Evolutionary conservation across 2,888 invertebrate species (phyloP).

Genomic region (Megalurothrips usitatus): DNA sequence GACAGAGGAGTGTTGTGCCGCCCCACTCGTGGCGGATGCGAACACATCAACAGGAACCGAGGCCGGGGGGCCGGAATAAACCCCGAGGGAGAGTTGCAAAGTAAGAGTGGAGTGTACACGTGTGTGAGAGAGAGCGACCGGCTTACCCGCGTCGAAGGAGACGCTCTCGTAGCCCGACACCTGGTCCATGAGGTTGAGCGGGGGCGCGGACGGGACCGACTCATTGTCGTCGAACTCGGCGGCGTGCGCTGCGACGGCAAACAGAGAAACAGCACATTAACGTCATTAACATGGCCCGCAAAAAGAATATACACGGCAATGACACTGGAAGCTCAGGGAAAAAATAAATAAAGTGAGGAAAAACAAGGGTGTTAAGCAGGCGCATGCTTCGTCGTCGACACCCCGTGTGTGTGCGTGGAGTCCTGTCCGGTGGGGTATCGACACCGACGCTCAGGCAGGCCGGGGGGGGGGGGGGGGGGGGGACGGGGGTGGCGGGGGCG

Average conservation of each 20-base stretch:
- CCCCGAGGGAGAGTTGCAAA: not conserved
- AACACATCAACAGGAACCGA: too few relatives aligned
- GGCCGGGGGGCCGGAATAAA: not conserved
- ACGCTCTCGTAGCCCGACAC: conserved; percentile 48
- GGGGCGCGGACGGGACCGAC: conserved; percentile 43
- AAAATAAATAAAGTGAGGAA: too few relatives aligned
- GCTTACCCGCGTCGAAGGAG: conserved; percentile 47
- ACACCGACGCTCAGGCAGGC: too few relatives aligned
- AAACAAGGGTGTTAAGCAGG: too few relatives aligned
- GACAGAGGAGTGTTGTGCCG: not conserved
- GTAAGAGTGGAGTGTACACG: not conserved
- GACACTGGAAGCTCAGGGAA: too few relatives aligned
- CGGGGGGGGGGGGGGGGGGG: too few relatives aligned
- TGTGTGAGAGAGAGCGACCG: not conserved
- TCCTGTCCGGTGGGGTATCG: too few relatives aligned
- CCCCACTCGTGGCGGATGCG: not conserved
- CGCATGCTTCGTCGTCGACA: too few relatives aligned
- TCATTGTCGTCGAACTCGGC: conserved; percentile 41
- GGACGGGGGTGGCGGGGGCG: too few relatives aligned
- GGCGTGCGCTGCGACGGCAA: conserved; percentile 38
- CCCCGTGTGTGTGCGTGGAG: too few relatives aligned
- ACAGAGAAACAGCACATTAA: not conserved
- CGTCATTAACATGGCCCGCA: too few relatives aligned
- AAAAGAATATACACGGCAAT: too few relatives aligned
- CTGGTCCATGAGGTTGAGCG: conserved; percentile 48